Evolutionary conservation across 2,888 invertebrate species (phyloP), one percentile per base, ranked within the genome.

Genomic region (Eupithecia tripunctaria): DNA sequence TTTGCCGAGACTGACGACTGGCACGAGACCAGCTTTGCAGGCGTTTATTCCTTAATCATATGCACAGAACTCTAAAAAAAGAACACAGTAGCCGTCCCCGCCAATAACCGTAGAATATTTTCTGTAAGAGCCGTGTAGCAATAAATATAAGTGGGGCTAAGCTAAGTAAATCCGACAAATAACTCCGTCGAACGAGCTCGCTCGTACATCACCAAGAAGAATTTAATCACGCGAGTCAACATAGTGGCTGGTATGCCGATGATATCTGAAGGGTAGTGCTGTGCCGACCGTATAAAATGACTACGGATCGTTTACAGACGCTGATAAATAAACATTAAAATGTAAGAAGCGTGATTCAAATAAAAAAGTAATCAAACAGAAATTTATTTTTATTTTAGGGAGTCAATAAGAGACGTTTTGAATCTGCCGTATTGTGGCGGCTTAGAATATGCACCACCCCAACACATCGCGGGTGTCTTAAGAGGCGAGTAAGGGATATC

Each of bases 201-300:
- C 80, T 77, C 83, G 83, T 88, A 87, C 85, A 87, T 88, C 87
- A 88, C 84, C 79, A 82, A 79, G 80, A 92, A 88, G 92, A 93
- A 93, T 93, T 93, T 93, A 93, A 93, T 93, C 93, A 92, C 83
- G 85, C 84, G 84, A 89, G 87, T 88, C 87, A 88, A 89, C 89
- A 86, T 86, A 86, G 88, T 83, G 86, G 84, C 81, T 85, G 87
- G 91, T 88, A 91, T 89, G 85, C 88, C 89, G 91, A 92, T 92
- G 88, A 92, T 92, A 93, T 92, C 92, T 90, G 85, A 84, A 51
- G 68, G 78, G 75, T 71, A 78, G 79, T 77, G 78, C 66, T 74
- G 76, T 74, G 71, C 73, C 64, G 64, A 25, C 38, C 21, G 38
- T 64, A 64, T 32, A n/a, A 60, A 21, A 63, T 12, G 56, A 2